Conservation (phyloP, 2,113 vertebrate genomes). For the Aptenodytes forsteri region DNA sequence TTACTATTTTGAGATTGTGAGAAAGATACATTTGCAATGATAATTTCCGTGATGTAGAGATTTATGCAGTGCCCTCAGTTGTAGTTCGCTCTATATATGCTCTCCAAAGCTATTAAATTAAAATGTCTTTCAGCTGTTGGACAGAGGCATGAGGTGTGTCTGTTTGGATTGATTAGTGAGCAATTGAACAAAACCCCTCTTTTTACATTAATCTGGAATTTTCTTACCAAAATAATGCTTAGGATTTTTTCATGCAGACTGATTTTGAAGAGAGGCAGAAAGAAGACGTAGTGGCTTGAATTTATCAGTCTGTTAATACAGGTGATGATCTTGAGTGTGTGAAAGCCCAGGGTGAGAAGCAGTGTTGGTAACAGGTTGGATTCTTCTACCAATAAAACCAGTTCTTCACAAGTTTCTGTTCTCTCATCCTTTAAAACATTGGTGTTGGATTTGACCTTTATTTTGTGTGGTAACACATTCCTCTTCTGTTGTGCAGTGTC, state of each 20-base stretch:
- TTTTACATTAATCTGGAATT: not conserved
- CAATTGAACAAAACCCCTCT: accelerated
- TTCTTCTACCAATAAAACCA: not conserved
- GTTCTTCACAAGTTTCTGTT: not conserved
- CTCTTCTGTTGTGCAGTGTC: not conserved
- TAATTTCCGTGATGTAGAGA: not conserved
- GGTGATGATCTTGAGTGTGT: not conserved
- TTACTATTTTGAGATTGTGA: not conserved
- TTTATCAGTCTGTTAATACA: not conserved
- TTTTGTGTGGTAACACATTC: not conserved
- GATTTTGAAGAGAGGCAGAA: not conserved
- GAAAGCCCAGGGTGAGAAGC: not conserved
- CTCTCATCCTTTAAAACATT: not conserved
- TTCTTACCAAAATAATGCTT: not conserved
- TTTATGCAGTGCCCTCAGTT: not conserved
- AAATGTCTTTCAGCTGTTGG: not conserved
- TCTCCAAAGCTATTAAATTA: not conserved
- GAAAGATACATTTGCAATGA: not conserved
- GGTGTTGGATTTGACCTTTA: not conserved
- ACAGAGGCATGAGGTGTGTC: not conserved
- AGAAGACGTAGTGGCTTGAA: not conserved
- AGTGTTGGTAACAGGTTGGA: not conserved
- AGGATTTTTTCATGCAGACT: not conserved
- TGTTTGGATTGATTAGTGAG: not conserved
- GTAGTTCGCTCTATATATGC: not conserved